These are phyloP conservation scores for Cygnus buccinator DNA, from an alignment of 2,113 vertebrate genomes.

Conservation along the genomic window DNA sequence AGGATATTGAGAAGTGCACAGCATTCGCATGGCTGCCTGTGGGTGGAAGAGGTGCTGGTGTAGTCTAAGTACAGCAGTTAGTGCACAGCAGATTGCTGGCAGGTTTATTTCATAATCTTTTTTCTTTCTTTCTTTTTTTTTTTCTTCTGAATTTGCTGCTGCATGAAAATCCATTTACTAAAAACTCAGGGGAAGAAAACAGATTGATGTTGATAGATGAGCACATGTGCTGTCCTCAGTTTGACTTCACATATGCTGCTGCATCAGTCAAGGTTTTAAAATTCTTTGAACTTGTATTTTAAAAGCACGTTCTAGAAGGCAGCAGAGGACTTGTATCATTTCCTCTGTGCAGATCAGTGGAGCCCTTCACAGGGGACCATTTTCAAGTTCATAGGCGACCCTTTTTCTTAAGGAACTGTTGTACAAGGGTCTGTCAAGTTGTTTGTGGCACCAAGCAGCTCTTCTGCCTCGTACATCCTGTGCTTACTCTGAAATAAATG, in stretches of 20 bases:
- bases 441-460: neutral
- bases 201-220: neutral
- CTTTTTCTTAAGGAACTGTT: neutral
- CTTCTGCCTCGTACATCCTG: neutral
- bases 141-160: neutral
- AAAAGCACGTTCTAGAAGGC: neutral
- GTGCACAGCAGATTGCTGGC: neutral
- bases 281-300: neutral
- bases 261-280: neutral
- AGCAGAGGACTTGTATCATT: accelerated
- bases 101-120: neutral
- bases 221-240: neutral
- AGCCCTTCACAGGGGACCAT: neutral
- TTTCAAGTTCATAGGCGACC: neutral
- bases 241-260: neutral
- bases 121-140: neutral
- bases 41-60: neutral
- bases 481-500: neutral
- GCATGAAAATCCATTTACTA: neutral
- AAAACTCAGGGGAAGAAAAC: neutral
- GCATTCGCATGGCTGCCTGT: accelerated
- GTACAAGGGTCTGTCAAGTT: accelerated
- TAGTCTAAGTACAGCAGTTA: too few species aligned
- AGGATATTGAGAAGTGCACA: neutral
- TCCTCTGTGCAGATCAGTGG: neutral